Evolutionary conservation across 2,797 vertebrate species (phyloP).

Genomic region (Chrosomus eos): DNA sequence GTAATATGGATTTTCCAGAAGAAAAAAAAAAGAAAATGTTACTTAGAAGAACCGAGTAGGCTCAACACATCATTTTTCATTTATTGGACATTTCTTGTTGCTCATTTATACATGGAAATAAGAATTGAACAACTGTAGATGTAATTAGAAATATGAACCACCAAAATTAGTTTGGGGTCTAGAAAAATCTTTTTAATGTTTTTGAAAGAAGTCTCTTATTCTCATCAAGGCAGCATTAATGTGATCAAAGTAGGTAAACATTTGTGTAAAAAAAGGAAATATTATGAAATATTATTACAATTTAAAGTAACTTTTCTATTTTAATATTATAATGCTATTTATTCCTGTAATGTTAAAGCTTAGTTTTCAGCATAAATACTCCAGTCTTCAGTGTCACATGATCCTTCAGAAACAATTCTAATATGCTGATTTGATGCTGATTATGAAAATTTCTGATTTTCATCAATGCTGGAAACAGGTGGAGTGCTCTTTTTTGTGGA

Average conservation of each 20-base stretch:
- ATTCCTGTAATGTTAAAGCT: background rate
- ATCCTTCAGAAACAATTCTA: no score
- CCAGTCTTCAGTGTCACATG: no score
- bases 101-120: background rate
- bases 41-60: background rate
- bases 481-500: no score
- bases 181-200: background rate
- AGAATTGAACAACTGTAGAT: background rate
- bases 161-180: background rate
- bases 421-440: no score
- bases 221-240: background rate
- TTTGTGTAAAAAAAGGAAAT: background rate
- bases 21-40: background rate
- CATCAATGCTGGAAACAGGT: no score
- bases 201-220: background rate
- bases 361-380: no score
- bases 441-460: no score
- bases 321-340: background rate
- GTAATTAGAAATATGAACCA: background rate
- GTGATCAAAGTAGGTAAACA: background rate
- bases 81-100: background rate
- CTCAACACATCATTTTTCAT: background rate
- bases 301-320: background rate
- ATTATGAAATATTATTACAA: background rate
- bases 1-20: constrained; percentile 11